These are phyloP conservation scores for Aldabrachelys gigantea DNA, from an alignment of 2,113 vertebrate species.

Conservation along the genomic window DNA sequence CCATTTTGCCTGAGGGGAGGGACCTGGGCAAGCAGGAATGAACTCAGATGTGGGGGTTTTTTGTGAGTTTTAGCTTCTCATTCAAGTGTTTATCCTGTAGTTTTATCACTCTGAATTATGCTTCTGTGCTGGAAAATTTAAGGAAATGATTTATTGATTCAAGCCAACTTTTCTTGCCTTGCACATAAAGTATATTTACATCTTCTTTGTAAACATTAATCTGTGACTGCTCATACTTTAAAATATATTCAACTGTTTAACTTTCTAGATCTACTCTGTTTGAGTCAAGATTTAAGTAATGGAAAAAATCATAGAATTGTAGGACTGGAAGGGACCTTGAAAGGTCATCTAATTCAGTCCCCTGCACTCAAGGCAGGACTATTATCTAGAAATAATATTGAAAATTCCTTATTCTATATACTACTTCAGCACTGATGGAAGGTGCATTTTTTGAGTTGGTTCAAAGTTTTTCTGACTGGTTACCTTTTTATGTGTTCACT, in stretches of 20 bases:
- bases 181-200: slow-evolving; percentile 11
- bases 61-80: not conserved
- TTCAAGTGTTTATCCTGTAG: not conserved
- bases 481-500: not conserved
- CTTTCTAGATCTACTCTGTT: not conserved
- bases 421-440: not conserved
- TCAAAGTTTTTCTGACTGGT: not conserved
- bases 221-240: slow-evolving; percentile 21
- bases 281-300: slow-evolving; percentile 29
- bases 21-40: not conserved
- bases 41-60: not conserved
- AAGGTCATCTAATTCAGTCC: no score
- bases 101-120: slow-evolving; percentile 21
- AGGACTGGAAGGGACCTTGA: no score
- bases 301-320: not conserved
- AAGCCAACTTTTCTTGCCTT: slow-evolving; percentile 8
- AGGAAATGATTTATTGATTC: not conserved
- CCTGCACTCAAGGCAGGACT: no score
- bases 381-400: slow-evolving; percentile 14
- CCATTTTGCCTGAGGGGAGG: not conserved
- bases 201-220: not conserved
- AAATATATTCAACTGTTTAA: not conserved
- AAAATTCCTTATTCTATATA: not conserved
- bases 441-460: slow-evolving; percentile 10
- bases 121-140: not conserved